phyloP scores from a whole-genome alignment of 2,888 invertebrate genomes.

The Sepioteuthis lessoniana region DNA sequence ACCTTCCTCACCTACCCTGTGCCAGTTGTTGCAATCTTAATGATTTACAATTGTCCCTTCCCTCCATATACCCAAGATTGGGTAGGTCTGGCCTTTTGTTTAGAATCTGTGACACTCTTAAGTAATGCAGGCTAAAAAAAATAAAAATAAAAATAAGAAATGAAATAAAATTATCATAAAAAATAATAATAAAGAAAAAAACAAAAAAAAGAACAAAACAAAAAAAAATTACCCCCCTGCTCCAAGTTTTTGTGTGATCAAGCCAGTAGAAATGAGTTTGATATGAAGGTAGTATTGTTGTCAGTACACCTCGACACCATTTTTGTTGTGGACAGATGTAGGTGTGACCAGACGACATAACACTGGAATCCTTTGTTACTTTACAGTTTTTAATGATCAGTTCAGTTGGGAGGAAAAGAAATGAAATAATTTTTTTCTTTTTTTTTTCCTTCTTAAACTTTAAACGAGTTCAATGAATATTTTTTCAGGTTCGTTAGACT shows the following conservation, averaged over 20 bases:
- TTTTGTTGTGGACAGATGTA: neutral
- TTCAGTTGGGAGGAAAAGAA: neutral
- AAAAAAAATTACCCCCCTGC: neutral
- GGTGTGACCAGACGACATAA: conserved; percentile 23
- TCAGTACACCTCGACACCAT: conserved; percentile 33
- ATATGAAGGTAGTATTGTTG: conserved; percentile 33
- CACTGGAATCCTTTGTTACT: conserved; percentile 11
- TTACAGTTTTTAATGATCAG: neutral
- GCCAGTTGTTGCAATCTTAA: neutral
- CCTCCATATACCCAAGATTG: conserved; percentile 16
- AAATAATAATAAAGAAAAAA: neutral
- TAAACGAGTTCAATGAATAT: neutral
- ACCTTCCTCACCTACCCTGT: neutral
- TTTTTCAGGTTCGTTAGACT: neutral
- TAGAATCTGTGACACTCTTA: conserved; percentile 33
- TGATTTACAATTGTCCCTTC: conserved; percentile 23
- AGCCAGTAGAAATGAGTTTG: neutral
- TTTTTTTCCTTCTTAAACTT: neutral
- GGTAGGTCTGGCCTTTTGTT: conserved; percentile 33
- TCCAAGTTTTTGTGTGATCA: conserved; percentile 17
- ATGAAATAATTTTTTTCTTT: too few relatives aligned
- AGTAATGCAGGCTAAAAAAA: neutral
- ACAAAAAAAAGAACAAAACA: neutral
- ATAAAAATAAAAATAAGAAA: neutral
- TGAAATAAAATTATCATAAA: neutral